phyloP scores from a whole-genome alignment of 2,113 vertebrate species.

The Diglossa brunneiventris region DNA sequence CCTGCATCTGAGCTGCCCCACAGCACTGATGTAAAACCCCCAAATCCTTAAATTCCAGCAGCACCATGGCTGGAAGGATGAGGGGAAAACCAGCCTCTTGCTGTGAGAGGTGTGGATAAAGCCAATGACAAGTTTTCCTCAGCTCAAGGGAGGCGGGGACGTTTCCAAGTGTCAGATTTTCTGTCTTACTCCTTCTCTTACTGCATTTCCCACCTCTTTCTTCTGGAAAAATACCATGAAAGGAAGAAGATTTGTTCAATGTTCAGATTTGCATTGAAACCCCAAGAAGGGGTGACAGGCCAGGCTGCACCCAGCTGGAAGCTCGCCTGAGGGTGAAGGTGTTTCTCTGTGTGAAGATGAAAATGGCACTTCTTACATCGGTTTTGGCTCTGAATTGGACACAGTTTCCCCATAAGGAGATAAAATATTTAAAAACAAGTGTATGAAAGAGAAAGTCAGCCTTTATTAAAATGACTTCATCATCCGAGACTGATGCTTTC shows the following conservation, averaged over 20 bases:
- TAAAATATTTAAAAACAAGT: slow-evolving; percentile 50
- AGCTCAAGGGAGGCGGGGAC: neutral
- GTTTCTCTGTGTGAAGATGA: neutral
- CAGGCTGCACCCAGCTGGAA: neutral
- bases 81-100: neutral
- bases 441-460: slow-evolving; percentile 18
- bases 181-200: neutral
- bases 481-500: slow-evolving; percentile 31
- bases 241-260: neutral
- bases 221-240: neutral
- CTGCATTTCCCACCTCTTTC: neutral
- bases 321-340: neutral
- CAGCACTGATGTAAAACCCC: neutral
- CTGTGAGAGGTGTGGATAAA: neutral
- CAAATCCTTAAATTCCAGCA: neutral
- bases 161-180: neutral
- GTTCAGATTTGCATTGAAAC: neutral
- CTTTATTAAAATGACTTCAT: slow-evolving; percentile 49
- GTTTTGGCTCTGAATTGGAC: neutral
- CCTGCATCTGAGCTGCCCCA: neutral
- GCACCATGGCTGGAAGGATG: accelerated
- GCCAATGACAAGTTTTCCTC: neutral
- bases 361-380: neutral
- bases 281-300: neutral
- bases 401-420: slow-evolving; percentile 2